Evolutionary conservation across 2,797 vertebrate species (phyloP).

Genomic region (Emys orbicularis): DNA sequence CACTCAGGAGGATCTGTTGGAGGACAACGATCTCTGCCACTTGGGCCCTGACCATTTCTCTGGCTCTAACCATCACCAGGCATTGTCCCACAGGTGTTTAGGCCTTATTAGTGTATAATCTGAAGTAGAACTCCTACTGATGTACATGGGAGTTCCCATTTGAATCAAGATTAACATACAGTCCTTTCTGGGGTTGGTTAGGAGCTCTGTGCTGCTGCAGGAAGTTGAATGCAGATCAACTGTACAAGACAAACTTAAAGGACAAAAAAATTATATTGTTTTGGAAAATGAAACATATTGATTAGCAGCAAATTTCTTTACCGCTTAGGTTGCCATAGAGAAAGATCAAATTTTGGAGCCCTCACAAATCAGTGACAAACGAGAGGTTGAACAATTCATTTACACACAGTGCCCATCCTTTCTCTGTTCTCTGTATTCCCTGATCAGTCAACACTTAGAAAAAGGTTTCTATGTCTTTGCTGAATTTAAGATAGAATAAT

Average conservation of each 20-base stretch:
- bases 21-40: no score
- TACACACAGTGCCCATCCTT: not conserved
- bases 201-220: not conserved
- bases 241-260: not conserved
- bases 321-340: not conserved
- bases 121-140: no score
- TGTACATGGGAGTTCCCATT: no score
- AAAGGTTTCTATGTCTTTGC: not conserved
- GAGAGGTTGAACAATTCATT: not conserved
- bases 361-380: not conserved
- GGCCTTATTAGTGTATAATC: no score
- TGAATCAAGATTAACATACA: no score
- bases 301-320: not conserved
- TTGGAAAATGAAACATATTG: no score
- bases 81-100: no score
- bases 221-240: not conserved
- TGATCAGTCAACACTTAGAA: not conserved
- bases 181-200: not conserved
- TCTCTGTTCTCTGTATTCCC: not conserved
- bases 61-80: no score
- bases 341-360: not conserved
- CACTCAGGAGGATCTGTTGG: no score
- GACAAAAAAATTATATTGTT: not conserved
- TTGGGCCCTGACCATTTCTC: no score
- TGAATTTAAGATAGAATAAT: not conserved